Percentiles rank a stretch among this genome's conserved stretches.
Conservation (phyloP, 2,888 invertebrate species). For the Strigamia maritima region DNA sequence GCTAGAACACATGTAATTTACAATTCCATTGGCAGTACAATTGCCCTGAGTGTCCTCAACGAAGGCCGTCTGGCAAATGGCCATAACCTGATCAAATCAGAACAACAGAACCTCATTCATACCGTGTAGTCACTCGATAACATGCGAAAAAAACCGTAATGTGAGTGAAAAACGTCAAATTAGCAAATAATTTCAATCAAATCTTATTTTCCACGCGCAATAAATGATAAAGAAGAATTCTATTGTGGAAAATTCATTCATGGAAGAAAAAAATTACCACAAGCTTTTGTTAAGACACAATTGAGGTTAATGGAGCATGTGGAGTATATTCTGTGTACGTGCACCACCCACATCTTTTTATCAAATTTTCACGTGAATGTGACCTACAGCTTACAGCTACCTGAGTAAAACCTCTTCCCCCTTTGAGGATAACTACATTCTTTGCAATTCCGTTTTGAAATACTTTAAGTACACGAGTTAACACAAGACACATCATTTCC, state of each 20-base stretch:
- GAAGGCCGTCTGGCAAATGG: constrained; percentile 6
- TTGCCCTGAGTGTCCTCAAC: constrained; percentile 15
- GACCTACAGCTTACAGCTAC: constrained; percentile 15
- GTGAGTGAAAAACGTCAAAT: neutral
- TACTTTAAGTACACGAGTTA: neutral
- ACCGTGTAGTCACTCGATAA: neutral
- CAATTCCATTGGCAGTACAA: neutral
- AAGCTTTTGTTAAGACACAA: neutral
- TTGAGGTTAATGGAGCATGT: constrained; percentile 8
- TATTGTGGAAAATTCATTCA: constrained; percentile 5
- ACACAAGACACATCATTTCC: neutral
- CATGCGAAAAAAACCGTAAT: neutral
- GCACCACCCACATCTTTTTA: constrained; percentile 9
- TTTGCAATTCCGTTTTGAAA: neutral
- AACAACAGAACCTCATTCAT: neutral
- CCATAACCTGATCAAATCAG: neutral
- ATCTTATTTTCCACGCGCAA: neutral
- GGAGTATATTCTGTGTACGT: neutral
- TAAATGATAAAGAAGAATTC: neutral
- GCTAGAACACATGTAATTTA: neutral
- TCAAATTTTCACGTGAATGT: constrained; percentile 15
- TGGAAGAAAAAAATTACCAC: neutral
- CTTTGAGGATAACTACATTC: constrained; percentile 1
- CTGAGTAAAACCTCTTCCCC: neutral
- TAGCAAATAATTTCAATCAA: neutral